Percentiles rank a stretch among this genome's conserved stretches.
Conservation (phyloP, 1,140 invertebrate species). For the Drosophila pseudoobscura region DNA sequence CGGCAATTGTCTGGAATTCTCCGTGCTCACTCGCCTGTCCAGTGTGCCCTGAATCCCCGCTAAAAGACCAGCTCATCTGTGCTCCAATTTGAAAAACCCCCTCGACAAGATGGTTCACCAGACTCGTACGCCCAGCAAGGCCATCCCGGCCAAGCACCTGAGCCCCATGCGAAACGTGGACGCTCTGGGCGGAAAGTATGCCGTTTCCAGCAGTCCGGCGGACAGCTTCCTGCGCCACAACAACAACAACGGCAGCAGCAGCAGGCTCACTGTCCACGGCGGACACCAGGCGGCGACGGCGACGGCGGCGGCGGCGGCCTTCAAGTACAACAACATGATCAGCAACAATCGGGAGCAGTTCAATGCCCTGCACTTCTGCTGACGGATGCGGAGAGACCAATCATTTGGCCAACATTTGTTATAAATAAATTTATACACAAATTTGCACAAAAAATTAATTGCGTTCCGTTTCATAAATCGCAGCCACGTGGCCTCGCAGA, state of each 20-base stretch:
- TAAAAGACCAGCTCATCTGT: conserved; percentile 2
- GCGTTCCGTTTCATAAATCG: conserved; percentile 61
- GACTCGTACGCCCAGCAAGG: conserved; percentile 68
- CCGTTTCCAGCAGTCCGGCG: conserved; percentile 62
- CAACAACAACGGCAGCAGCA: background rate
- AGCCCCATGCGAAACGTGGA: conserved; percentile 73
- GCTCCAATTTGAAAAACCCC: conserved; percentile 20
- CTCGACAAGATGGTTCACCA: conserved; percentile 69
- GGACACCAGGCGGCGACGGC: conserved; percentile 19
- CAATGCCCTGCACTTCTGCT: conserved; percentile 78
- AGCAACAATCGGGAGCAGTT: conserved; percentile 76
- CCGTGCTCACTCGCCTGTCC: conserved; percentile 73
- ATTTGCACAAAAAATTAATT: conserved; percentile 58
- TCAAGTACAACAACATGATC: conserved; percentile 78
- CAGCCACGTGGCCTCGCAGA: conserved; percentile 62
- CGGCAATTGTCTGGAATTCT: conserved; percentile 78
- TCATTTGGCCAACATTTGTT: conserved; percentile 13
- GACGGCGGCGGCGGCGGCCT: conserved; percentile 30
- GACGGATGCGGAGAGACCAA: conserved; percentile 1
- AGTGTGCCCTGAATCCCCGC: conserved; percentile 71
- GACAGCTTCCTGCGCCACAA: conserved; percentile 52
- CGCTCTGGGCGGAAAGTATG: conserved; percentile 54
- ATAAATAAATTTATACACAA: conserved; percentile 62
- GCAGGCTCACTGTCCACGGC: conserved; percentile 43
- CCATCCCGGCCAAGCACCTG: conserved; percentile 72